Evolutionary conservation across 1,140 invertebrate genomes (phyloP), one percentile per base, ranked within the genome.

Genomic region (Diprion similis): DNA sequence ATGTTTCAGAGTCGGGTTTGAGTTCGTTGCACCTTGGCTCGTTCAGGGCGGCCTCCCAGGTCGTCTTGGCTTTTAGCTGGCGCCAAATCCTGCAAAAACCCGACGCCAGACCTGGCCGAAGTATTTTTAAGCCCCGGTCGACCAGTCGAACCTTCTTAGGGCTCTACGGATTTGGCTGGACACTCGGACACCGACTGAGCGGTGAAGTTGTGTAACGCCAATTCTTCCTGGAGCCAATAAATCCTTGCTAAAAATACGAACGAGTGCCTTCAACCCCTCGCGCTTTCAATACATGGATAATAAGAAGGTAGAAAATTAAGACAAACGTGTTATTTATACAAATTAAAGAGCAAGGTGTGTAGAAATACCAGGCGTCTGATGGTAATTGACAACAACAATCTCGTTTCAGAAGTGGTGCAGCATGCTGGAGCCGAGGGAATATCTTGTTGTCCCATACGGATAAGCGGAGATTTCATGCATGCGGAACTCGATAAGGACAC

Each of bases 61-160:
- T 24, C 59, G 59, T 71, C 70, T 59, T 24, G 47, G 70, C 47
- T 64, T 37, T 46, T 51, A 18, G 78, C 78, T 74, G 78, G 80
- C 77, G 76, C 78, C 77, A 77, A 80, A 81, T 78, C 78, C 75
- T 70, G 74, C 73, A 80, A 79, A 79, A 79, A 77, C 70, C 66
- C 75, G 73, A 71, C 73, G 64, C 68, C 76, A 46, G 51, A 47
- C 75, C 76, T 76, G n/a, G 8, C 75, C 65, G 72, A 79, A 76
- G 78, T 81, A 81, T 81, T 80, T 80, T 80, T 81, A 80, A 81
- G 80, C 80, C 79, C 79, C 76, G 79, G 76, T 73, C 72, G 73
- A 72, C 74, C 72, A 66, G 51, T 17, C 51, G 51, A 59, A 59
- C 51, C 51, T 8, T 59, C 51, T 59, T 59, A 59, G 51, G 51